Evolutionary conservation across 2,797 vertebrate genomes (phyloP).

Genomic region (Falco biarmicus): DNA sequence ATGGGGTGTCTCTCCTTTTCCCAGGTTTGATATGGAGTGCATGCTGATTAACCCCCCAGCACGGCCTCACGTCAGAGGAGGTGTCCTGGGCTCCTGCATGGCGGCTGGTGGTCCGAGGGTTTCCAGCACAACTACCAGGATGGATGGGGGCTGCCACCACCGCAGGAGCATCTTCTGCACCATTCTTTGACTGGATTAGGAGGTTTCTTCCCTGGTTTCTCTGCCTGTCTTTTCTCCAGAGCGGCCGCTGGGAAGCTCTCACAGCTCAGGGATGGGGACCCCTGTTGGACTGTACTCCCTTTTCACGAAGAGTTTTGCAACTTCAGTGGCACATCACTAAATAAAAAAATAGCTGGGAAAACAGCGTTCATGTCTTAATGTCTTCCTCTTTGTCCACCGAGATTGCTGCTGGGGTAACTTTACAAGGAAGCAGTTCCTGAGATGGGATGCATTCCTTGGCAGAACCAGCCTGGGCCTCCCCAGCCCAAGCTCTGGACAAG

Average conservation of each 20-base stretch:
- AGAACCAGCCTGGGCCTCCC: not conserved
- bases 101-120: conserved; percentile 80
- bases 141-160: conserved; percentile 87
- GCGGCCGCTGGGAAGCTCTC: not conserved
- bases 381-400: not conserved
- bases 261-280: not conserved
- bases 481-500: not conserved
- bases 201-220: fast-evolving
- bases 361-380: too few species aligned
- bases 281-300: not conserved
- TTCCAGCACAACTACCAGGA: conserved; percentile 84
- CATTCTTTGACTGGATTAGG: conserved; percentile 75
- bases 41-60: conserved; percentile 88
- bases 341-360: not conserved
- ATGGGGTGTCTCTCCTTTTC: not conserved
- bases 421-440: not conserved
- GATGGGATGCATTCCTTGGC: not conserved
- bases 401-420: not conserved
- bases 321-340: not conserved
- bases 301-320: not conserved
- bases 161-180: conserved; percentile 88
- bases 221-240: not conserved
- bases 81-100: conserved; percentile 73
- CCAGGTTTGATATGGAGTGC: conserved; percentile 78
- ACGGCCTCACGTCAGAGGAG: conserved; percentile 82